Base-by-base conservation (phyloP, 1,140 invertebrate genomes). In the Nebria ingens region DNA sequence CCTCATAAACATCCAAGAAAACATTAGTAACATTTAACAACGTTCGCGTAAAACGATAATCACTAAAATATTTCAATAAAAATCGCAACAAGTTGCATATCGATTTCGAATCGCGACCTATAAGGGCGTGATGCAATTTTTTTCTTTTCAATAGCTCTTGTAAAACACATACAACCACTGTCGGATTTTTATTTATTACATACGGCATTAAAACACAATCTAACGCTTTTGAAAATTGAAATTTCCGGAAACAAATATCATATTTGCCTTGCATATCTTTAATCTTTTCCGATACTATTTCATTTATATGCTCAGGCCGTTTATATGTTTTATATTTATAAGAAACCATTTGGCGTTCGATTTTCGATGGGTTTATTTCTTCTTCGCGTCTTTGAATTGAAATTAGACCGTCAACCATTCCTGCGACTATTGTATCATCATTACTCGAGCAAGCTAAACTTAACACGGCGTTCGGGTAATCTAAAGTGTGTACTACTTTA, bases 361-460 rank as follows among this genome's bases (percentile, higher is more conserved):
- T 57, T 64, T 76, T 71, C 19, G 64, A 55, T 34, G 73, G 70
- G 63, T 71, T 69, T 58, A 52, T 68, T 61, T 79, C 72, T 61
- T 77, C 75, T 66, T 89, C 85, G 72, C 85, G 79, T 66, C 87
- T 81, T 58, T 82, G 81, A 19, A 97, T 85, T 2, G 91, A 92
- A 57, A 98, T 80, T 34, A 96, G 73, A 45, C 92, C 91, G 74
- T 95, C 90, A n/a, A 89, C 81, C 84, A 94, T 93, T 52, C 94
- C 94, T 51, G 87, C 87, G 29, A 86, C 89, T 58, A 97, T 68
- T 19, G 87, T 84, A 65, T 89, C 84, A 74, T 97, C 90, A 66
- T 89, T 80, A 56, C 81, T 75, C 71, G 93, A 76, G 61, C 84
- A 77, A 55, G 81, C 92, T 63, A 97, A 71, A 71, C 91, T 94